Base-by-base conservation (phyloP, 2,797 vertebrate genomes). In the Crax fasciolata region DNA sequence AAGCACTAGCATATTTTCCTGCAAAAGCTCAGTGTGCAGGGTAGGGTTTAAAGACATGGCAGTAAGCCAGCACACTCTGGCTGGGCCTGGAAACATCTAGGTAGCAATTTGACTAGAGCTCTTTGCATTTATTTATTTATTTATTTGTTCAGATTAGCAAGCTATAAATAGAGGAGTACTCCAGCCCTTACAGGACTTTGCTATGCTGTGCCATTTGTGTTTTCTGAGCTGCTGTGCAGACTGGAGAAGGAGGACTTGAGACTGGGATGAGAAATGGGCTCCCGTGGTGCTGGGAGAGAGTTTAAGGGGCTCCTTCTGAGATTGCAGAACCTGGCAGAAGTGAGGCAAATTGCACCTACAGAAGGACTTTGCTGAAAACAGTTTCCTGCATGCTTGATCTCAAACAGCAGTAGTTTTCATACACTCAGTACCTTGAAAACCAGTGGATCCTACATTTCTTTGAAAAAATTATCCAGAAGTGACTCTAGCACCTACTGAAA, bases 141-240 rank as follows among this genome's bases (percentile, higher is more conserved):
- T 92, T 93, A 39, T 6, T 59, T 73, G 11, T 21, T 90, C 85
- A 76, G 83, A 81, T 88, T 94, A 94, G 76, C 10, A 2, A 88
- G 27, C 91, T 95, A 93, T 94, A 94, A 96, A 95, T 91, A 93
- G 93, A 93, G 59, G 62, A 96, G 73, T 73, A 78, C 87, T 96
- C 91, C 66, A 94, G 73, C 17, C 73, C 70, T 86, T 88, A 86
- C 59, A 93, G 82, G 83, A 65, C 87, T 78, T 94, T 58, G 92
- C 88, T 91, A 16, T 86, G 93, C 95, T 96, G 85, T 86, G 83
- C 91, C 94, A 91, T 92, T 93, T 94, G 70, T 96, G 66, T 86
- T 94, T 94, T 78, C 76, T 77, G 85, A 88, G 76, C 68, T 90
- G 73, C 83, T 84, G 32, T 55, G 66, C 76, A 52, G 82, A 35